Evolutionary conservation across 2,113 vertebrate species (phyloP).

Genomic region (Neolamprologus longior): DNA sequence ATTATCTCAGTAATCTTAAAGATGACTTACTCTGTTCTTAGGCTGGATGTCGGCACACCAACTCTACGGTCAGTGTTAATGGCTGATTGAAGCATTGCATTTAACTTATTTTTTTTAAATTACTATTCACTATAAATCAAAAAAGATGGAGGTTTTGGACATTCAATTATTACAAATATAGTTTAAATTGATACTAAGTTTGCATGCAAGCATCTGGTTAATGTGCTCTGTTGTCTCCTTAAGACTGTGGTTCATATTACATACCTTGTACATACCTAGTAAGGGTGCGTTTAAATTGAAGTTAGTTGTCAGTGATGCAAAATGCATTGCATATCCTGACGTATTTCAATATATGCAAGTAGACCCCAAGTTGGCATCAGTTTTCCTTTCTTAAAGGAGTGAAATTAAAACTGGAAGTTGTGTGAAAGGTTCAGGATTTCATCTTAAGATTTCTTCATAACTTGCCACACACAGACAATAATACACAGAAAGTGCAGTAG

Average conservation of each 20-base stretch:
- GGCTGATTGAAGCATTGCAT: not conserved
- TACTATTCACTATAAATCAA: not conserved
- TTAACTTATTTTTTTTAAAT: fast-evolving
- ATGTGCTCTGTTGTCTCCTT: not conserved
- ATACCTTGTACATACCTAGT: not conserved
- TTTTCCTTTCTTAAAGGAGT: not conserved
- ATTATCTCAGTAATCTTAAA: not conserved
- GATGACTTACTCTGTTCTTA: not conserved
- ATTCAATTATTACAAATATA: not conserved
- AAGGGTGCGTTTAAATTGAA: not conserved
- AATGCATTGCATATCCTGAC: not conserved
- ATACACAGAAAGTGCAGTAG: not conserved
- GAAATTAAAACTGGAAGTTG: not conserved
- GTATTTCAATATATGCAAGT: not conserved
- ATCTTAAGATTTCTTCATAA: not conserved
- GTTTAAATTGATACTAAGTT: not conserved
- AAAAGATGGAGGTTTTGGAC: not conserved
- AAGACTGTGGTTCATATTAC: not conserved
- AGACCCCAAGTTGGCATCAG: not conserved
- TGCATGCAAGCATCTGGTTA: not conserved
- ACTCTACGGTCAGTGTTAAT: not conserved
- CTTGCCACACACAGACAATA: not conserved
- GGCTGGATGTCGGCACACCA: not conserved
- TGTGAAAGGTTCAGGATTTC: not conserved
- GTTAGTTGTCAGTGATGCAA: not conserved